Conservation (phyloP, 2,797 vertebrate genomes). For the Parauchenoglanis punctatus region DNA sequence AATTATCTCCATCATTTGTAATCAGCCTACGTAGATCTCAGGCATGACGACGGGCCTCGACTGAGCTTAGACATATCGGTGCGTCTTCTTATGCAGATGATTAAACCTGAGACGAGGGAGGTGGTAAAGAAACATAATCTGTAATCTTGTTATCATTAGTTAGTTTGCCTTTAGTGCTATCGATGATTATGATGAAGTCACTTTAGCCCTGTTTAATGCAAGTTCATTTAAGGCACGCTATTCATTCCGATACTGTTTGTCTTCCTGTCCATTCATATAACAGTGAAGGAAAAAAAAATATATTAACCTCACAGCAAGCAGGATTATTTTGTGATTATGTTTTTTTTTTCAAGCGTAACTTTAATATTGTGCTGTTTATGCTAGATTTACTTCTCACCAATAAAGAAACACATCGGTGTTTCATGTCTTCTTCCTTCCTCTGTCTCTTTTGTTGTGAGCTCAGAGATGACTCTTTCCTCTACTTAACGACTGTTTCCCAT, state of each 20-base stretch:
- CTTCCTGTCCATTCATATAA: conserved; percentile 4
- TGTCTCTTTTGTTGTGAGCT: conserved; percentile 52
- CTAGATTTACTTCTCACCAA: conserved; percentile 36
- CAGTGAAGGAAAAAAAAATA: neutral
- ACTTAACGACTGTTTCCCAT: conserved; percentile 90
- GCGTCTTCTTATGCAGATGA: conserved; percentile 30
- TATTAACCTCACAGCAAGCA: neutral
- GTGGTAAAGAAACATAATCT: conserved; percentile 44
- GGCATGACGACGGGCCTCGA: conserved; percentile 28
- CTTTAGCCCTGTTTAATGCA: neutral
- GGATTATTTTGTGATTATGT: neutral
- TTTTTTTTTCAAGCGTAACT: neutral
- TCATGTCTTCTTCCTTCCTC: conserved; percentile 27
- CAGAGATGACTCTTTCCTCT: conserved; percentile 48
- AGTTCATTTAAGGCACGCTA: neutral
- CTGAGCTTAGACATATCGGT: conserved; percentile 35
- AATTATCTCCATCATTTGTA: conserved; percentile 49
- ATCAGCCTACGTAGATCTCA: conserved; percentile 50
- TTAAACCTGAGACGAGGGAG: conserved; percentile 22
- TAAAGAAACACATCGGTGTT: conserved; percentile 12
- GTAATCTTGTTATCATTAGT: conserved; percentile 22
- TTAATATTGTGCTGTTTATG: neutral
- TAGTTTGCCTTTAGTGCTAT: conserved; percentile 19
- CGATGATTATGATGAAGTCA: conserved; percentile 8
- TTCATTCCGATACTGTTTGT: conserved; percentile 16